Conservation (phyloP, 35 echinoderm and acorn worm genomes). For the Heliocidaris tuberculata region DNA sequence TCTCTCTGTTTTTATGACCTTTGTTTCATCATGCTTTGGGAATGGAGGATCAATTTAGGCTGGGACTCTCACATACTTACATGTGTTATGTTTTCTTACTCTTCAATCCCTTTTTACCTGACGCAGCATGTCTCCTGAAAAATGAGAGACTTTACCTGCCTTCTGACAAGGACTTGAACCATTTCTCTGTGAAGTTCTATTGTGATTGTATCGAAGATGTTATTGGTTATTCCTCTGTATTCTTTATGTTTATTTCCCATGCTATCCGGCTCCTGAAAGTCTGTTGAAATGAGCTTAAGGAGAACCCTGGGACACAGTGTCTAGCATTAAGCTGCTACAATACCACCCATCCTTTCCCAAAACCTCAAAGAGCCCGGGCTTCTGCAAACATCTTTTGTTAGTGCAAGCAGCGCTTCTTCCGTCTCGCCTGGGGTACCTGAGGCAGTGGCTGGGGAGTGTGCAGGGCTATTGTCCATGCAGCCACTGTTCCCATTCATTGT, state of each 20-base stretch:
- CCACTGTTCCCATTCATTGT: background rate
- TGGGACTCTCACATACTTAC: no score
- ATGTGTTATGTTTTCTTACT: no score
- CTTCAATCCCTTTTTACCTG: no score
- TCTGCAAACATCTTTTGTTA: slow-evolving; percentile 4
- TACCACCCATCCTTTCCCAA: background rate
- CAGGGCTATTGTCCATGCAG: background rate
- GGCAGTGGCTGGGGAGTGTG: background rate
- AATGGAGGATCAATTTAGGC: no score
- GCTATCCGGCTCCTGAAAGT: background rate
- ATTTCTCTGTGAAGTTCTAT: background rate
- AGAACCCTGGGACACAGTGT: background rate
- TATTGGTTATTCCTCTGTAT: background rate
- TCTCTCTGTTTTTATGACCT: background rate
- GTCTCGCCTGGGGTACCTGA: background rate
- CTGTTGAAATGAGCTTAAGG: background rate
- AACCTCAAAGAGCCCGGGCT: background rate
- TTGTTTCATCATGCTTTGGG: background rate
- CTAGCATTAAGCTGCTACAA: background rate
- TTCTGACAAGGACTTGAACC: background rate
- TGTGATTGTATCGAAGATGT: background rate
- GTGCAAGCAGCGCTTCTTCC: background rate
- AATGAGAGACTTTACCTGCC: no score
- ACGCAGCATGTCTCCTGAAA: no score
- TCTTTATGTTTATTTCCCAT: background rate